These are phyloP conservation scores for Galleria mellonella DNA, from an alignment of 1,140 invertebrate species.

Conservation along the genomic window DNA sequence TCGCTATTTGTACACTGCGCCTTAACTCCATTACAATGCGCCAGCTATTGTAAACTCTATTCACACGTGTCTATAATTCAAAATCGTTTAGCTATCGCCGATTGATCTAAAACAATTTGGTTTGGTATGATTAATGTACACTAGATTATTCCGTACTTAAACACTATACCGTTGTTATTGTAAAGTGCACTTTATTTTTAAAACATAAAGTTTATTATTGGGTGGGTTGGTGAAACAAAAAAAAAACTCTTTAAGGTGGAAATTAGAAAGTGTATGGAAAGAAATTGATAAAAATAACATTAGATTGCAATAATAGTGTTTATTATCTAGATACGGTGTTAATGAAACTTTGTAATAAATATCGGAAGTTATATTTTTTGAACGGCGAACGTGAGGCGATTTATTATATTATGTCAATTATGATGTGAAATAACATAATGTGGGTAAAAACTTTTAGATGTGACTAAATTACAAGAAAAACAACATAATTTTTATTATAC, in stretches of 20 bases:
- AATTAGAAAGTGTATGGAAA: slow-evolving; percentile 50
- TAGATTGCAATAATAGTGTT: slow-evolving; percentile 39
- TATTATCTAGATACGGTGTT: slow-evolving; percentile 7
- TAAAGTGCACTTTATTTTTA: slow-evolving; percentile 13
- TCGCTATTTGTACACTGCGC: slow-evolving; percentile 20
- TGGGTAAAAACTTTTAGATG: no score
- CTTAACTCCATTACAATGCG: slow-evolving; percentile 25
- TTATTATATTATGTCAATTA: neutral
- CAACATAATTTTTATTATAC: no score
- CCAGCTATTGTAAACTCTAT: slow-evolving; percentile 11
- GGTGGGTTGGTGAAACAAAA: slow-evolving; percentile 7
- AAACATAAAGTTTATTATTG: slow-evolving; percentile 12
- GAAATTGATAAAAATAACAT: slow-evolving; percentile 55
- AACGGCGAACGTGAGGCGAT: neutral
- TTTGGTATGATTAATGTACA: slow-evolving; percentile 50
- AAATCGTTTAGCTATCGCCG: slow-evolving; percentile 8
- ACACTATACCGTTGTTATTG: slow-evolving; percentile 6
- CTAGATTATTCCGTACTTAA: slow-evolving; percentile 12
- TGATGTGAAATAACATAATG: no score
- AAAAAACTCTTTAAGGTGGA: slow-evolving; percentile 23
- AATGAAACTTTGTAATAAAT: slow-evolving; percentile 5
- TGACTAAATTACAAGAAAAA: no score
- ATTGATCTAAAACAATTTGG: slow-evolving; percentile 41
- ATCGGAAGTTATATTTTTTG: neutral
- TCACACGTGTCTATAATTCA: neutral